Evolutionary conservation across 2,888 invertebrate species (phyloP), one percentile per base, ranked within the genome.

Genomic region (Agonopterix alstromeriana): DNA sequence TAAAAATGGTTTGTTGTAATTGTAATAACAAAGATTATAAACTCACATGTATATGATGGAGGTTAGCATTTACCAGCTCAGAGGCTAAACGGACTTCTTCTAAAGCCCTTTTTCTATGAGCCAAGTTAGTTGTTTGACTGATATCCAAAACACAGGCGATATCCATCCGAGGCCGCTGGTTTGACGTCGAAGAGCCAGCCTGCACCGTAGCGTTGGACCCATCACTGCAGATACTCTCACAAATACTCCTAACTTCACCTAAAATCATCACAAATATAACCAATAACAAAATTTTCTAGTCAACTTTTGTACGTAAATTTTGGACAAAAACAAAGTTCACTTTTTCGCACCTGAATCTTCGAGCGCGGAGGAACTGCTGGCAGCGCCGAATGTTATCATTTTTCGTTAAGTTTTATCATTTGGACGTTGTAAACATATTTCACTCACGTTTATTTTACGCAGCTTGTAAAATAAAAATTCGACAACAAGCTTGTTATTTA

Each of bases 131-230:
- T 14, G 92, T 89, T 72, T 95, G 93, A 63, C 92, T 92, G 52
- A 94, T 79, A 85, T 97, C 97, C 62, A 97, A 90, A 56, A 97
- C 94, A 84, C 96, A 96, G 47, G 94, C 97, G 54, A 97, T 95
- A 77, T 97, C 96, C 95, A 97, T 96, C 61, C 92, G 91, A 17
- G 93, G 92, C 58, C 93, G 72, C 53, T 79, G 81, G 58, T 79
- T 85, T 1, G 76, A 62, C 35, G 67, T 85, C 1, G 76, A 62
- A 35, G 67, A 74, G 45, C 82, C 79, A 11, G 85, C 69, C 60
- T 88, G 88, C 36, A 89, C 83, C 5, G 89, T 89, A 40, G 88
- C 84, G 56, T 73, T 85, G n/a, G 89, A 89, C 9, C 88, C 89
- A 85, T 89, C 89, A 56, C 89, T 89, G 64, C 89, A 87, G 47